Conservation (phyloP, 2,888 invertebrate species). For the Andrena haemorrhoa region DNA sequence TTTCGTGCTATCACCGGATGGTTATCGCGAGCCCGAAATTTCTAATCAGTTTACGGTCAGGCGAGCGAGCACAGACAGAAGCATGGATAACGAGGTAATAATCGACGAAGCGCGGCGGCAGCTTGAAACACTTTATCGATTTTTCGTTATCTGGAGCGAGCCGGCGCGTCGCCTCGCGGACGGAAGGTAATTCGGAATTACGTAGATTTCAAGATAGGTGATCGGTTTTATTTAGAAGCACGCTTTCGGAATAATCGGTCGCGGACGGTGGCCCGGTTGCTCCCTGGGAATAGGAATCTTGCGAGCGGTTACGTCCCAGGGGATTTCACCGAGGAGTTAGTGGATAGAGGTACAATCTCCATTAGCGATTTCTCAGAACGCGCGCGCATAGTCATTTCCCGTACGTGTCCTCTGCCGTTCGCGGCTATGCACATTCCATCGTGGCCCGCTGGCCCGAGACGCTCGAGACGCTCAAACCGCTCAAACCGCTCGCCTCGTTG, state of each 20-base stretch:
- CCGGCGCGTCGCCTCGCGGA: constrained; percentile 10
- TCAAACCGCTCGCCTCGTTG: constrained; percentile 42
- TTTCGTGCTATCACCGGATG: too few species aligned
- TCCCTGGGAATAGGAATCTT: constrained; percentile 61
- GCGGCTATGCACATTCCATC: constrained; percentile 41
- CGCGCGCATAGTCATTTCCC: constrained; percentile 68
- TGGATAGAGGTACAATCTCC: constrained; percentile 72
- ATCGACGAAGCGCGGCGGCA: constrained; percentile 18
- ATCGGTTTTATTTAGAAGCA: constrained; percentile 39
- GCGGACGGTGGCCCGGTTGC: constrained; percentile 33
- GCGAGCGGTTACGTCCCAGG: constrained; percentile 67
- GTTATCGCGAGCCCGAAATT: constrained; percentile 24
- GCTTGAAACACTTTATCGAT: constrained; percentile 52
- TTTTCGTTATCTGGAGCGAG: constrained; percentile 50
- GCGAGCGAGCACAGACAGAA: constrained; percentile 7
- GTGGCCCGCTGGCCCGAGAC: constrained; percentile 15
- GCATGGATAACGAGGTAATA: constrained; percentile 44
- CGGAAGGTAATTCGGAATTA: too few species aligned
- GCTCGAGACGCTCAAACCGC: background rate
- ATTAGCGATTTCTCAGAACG: constrained; percentile 74
- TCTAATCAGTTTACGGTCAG: constrained; percentile 30
- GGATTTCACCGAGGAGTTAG: constrained; percentile 67
- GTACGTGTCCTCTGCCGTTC: constrained; percentile 61
- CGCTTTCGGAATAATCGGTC: constrained; percentile 51
- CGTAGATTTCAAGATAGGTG: too few species aligned